Conservation (phyloP, 1,140 invertebrate species). For the Papilio machaon region DNA sequence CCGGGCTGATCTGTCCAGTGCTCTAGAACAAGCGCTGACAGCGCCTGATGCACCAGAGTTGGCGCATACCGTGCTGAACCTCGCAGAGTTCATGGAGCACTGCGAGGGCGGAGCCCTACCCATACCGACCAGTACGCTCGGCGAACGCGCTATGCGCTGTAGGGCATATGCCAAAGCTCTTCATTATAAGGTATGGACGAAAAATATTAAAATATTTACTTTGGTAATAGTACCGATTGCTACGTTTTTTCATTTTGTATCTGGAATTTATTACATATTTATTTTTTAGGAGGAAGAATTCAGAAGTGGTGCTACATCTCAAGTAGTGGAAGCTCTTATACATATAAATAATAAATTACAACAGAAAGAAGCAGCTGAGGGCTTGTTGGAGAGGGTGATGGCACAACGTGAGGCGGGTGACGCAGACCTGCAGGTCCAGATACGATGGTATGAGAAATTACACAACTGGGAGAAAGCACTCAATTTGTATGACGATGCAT, state of each 20-base stretch:
- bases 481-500: constrained; percentile 89
- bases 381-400: constrained; percentile 94
- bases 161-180: constrained; percentile 97
- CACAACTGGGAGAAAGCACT: constrained; percentile 99
- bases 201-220: not conserved
- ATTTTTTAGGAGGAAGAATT: constrained; percentile 94
- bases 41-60: constrained; percentile 98
- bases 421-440: constrained; percentile 90
- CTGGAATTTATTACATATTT: constrained; percentile 5
- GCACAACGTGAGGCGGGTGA: constrained; percentile 87
- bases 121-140: constrained; percentile 91
- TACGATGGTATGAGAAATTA: constrained; percentile 99
- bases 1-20: constrained; percentile 93
- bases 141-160: constrained; percentile 92
- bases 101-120: constrained; percentile 98
- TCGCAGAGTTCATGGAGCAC: constrained; percentile 99
- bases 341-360: constrained; percentile 99
- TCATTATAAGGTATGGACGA: constrained; percentile 90
- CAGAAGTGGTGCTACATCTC: constrained; percentile 84
- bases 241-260: not conserved
- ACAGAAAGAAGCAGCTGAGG: constrained; percentile 98
- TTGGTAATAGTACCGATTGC: too few relatives aligned
- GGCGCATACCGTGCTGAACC: constrained; percentile 98
- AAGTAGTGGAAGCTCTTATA: constrained; percentile 96
- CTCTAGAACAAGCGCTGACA: constrained; percentile 93